Conservation (phyloP, 2,113 vertebrate species). For the Callopanchax toddi region DNA sequence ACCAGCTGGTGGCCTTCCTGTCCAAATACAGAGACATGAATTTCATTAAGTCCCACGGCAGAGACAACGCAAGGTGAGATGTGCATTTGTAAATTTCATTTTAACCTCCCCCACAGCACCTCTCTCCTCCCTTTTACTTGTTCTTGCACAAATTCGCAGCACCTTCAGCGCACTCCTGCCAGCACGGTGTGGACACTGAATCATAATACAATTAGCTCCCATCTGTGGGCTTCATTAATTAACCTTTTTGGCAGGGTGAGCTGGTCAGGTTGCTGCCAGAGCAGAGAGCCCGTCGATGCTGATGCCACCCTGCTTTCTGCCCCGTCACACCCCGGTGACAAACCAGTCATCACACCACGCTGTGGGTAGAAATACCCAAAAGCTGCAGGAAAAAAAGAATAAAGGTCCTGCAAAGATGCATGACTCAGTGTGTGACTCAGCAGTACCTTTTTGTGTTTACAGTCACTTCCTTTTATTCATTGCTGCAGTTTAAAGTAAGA, state of each 20-base stretch:
- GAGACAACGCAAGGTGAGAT: conserved; percentile 94
- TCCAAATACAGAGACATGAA: conserved; percentile 97
- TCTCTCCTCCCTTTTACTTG: conserved; percentile 7
- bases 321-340: conserved; percentile 14
- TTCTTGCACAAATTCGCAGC: conserved; percentile 9
- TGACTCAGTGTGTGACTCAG: conserved; percentile 63
- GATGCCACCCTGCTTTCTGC: conserved; percentile 35
- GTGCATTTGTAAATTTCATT: conserved; percentile 10
- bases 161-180: conserved; percentile 29
- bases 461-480: conserved; percentile 36
- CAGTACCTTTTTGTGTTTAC: conserved; percentile 34
- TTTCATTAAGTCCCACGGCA: conserved; percentile 97
- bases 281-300: conserved; percentile 21
- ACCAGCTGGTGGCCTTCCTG: conserved; percentile 95
- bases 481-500: conserved; percentile 10
- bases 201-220: conserved; percentile 69
- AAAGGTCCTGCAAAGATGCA: conserved; percentile 14
- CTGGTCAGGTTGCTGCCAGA: conserved; percentile 38
- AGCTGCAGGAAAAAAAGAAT: conserved; percentile 9
- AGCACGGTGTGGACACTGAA: conserved; percentile 47
- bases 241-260: conserved; percentile 62
- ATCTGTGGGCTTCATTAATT: conserved; percentile 70
- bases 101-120: conserved; percentile 9
- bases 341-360: conserved; percentile 26
- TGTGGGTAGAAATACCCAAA: conserved; percentile 25